These are phyloP conservation scores for Lordiphosa fenestrarum DNA, from an alignment of 2,888 invertebrate genomes.

Conservation along the genomic window DNA sequence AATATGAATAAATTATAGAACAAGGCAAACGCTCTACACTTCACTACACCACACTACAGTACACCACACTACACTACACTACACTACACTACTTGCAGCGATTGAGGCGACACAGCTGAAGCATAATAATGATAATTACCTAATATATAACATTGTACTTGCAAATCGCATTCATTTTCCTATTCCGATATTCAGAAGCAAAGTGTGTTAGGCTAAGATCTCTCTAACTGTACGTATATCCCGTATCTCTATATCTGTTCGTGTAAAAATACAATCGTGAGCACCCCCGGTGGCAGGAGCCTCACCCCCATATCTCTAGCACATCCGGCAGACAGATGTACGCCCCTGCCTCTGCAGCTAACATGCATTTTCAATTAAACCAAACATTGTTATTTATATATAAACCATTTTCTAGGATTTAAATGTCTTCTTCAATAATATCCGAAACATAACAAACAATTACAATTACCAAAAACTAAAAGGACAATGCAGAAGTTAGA, in stretches of 20 bases:
- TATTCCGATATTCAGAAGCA: slow-evolving; percentile 9
- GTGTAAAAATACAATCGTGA: background rate
- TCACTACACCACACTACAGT: slow-evolving; percentile 4
- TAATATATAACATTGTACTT: slow-evolving; percentile 8
- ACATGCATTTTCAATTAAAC: slow-evolving; percentile 37
- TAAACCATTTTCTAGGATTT: slow-evolving; percentile 35
- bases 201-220: slow-evolving; percentile 30
- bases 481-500: slow-evolving; percentile 12
- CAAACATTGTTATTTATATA: slow-evolving; percentile 16
- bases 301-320: slow-evolving; percentile 3
- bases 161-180: slow-evolving; percentile 14
- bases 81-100: slow-evolving; percentile 3
- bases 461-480: slow-evolving; percentile 20
- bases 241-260: slow-evolving; percentile 12
- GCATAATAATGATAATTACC: slow-evolving; percentile 13
- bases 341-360: no score
- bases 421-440: slow-evolving; percentile 45
- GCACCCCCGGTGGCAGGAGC: slow-evolving; percentile 1
- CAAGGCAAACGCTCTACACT: slow-evolving; percentile 3
- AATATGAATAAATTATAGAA: slow-evolving; percentile 17
- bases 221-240: slow-evolving; percentile 14
- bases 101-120: slow-evolving; percentile 6
- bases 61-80: slow-evolving; percentile 3
- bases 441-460: slow-evolving; percentile 19
- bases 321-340: slow-evolving; percentile 19